Evolutionary conservation across 2,888 invertebrate species (phyloP).

Genomic region (Sphaerophoria rueppellii): DNA sequence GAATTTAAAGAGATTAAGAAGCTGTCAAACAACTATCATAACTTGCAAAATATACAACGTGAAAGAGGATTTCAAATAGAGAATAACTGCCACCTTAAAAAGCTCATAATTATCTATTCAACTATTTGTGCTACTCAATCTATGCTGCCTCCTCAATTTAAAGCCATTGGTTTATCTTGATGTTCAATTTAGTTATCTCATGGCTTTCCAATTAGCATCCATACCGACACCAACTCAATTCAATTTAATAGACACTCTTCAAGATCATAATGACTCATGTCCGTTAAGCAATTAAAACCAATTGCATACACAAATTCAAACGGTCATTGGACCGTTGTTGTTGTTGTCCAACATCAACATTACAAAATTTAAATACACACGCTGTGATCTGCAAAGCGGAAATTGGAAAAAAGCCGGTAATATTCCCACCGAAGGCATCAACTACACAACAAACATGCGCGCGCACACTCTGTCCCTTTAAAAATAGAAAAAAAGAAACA

Average conservation of each 20-base stretch:
- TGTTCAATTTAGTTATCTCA: background rate
- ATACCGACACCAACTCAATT: background rate
- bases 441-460: constrained; percentile 24
- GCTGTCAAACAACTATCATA: background rate
- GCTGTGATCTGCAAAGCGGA: constrained; percentile 50
- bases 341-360: constrained; percentile 6
- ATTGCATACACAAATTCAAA: constrained; percentile 55
- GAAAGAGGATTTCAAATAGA: too few relatives aligned
- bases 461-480: constrained; percentile 37
- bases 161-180: background rate
- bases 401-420: constrained; percentile 67
- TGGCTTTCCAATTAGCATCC: background rate
- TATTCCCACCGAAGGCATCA: constrained; percentile 55
- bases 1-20: background rate
- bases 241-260: constrained; percentile 15
- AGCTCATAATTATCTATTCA: too few relatives aligned
- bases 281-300: constrained; percentile 67
- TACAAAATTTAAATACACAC: constrained; percentile 39
- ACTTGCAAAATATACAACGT: too few relatives aligned
- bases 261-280: constrained; percentile 48
- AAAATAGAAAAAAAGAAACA: constrained; percentile 8
- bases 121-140: too few relatives aligned
- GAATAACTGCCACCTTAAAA: too few relatives aligned
- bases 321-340: constrained; percentile 39
- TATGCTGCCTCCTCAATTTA: background rate